phyloP scores from a whole-genome alignment of 1,140 invertebrate genomes.

The Conus ventricosus region DNA sequence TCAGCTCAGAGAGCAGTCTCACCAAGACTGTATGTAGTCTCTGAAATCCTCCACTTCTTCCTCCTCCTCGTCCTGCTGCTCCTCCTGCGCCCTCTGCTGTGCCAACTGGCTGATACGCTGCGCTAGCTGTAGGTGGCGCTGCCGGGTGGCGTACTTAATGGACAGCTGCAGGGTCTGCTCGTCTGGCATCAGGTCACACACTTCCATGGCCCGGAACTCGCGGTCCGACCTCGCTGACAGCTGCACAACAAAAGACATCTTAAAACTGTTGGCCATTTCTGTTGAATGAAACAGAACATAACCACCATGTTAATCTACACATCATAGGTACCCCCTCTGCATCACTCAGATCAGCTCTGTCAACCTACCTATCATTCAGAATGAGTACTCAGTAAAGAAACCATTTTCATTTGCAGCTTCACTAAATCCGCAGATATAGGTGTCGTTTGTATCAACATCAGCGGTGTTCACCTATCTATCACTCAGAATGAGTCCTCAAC shows the following conservation, averaged over 20 bases:
- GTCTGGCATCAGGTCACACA: conserved; percentile 88
- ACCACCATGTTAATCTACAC: neutral
- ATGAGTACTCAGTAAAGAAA: too few relatives aligned
- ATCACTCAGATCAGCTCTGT: too few relatives aligned
- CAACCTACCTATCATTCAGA: too few relatives aligned
- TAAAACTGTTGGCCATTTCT: too few relatives aligned
- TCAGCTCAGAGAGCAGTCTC: conserved; percentile 1
- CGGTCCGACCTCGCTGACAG: conserved; percentile 87
- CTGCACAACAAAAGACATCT: conserved; percentile 75
- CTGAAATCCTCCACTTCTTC: conserved; percentile 45
- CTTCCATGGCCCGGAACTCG: conserved; percentile 89
- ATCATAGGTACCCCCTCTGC: neutral
- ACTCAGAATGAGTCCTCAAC: too few relatives aligned
- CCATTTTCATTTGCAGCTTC: too few relatives aligned
- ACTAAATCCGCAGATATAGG: too few relatives aligned
- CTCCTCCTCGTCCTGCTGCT: conserved; percentile 58
- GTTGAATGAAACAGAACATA: too few relatives aligned
- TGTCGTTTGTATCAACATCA: too few relatives aligned
- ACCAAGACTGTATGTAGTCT: conserved; percentile 23
- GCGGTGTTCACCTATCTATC: too few relatives aligned
- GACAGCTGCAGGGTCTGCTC: conserved; percentile 87
- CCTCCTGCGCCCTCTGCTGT: conserved; percentile 62
- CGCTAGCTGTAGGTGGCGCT: conserved; percentile 85
- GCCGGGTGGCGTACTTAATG: conserved; percentile 88
- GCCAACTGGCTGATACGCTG: conserved; percentile 77